Evolutionary conservation across 2,113 vertebrate genomes (phyloP).

Genomic region (Nibea coibor): DNA sequence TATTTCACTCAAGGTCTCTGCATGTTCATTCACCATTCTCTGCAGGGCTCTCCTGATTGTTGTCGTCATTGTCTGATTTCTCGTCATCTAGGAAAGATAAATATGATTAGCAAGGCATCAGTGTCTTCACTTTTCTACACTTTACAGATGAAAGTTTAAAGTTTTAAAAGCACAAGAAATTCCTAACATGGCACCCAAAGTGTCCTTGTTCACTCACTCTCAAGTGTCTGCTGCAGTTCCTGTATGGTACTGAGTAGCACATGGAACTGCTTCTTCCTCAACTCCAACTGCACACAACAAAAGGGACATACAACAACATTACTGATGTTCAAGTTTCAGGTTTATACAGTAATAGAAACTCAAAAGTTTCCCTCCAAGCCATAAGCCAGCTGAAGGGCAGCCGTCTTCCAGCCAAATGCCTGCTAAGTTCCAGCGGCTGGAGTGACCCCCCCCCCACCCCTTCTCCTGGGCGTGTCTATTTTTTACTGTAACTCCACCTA

Average conservation of each 20-base stretch:
- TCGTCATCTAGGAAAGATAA: constrained; percentile 89
- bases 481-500: too few species aligned
- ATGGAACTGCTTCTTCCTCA: constrained; percentile 98
- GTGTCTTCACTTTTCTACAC: not conserved
- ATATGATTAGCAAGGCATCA: not conserved
- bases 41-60: constrained; percentile 87
- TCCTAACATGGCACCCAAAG: not conserved
- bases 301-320: not conserved
- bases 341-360: too few species aligned
- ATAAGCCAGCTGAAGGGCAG: too few species aligned
- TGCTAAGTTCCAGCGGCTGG: too few species aligned
- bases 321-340: not conserved
- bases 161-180: not conserved
- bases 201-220: constrained; percentile 89
- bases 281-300: constrained; percentile 86
- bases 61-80: constrained; percentile 91
- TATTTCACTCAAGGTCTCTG: not conserved
- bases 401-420: too few species aligned
- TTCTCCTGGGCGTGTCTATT: too few species aligned
- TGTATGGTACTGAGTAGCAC: constrained; percentile 98
- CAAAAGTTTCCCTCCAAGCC: too few species aligned
- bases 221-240: constrained; percentile 97
- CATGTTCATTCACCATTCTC: constrained; percentile 84
- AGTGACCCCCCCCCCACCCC: too few species aligned
- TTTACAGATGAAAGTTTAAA: not conserved